These are phyloP conservation scores for Stomorhina lunata DNA, from an alignment of 2,888 invertebrate genomes.

Conservation along the genomic window DNA sequence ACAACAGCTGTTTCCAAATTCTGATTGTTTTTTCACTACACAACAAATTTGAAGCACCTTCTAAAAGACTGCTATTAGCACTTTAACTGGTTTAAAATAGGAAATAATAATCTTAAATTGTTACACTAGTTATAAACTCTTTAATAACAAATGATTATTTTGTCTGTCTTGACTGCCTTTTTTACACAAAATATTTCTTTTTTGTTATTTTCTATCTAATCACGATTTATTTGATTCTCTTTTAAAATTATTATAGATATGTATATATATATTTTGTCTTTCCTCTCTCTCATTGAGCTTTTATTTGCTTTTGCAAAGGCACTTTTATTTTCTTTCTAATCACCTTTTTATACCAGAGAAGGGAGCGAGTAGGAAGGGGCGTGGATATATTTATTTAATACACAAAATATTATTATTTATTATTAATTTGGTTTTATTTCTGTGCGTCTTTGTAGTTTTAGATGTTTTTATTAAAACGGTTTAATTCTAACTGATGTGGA, in stretches of 20 bases:
- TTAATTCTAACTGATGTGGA: neutral
- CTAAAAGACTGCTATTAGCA: neutral
- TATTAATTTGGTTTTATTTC: neutral
- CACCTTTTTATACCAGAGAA: neutral
- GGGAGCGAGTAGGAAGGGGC: neutral
- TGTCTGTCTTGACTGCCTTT: neutral
- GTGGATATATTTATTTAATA: neutral
- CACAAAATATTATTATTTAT: neutral
- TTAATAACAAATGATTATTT: neutral
- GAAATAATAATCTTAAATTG: neutral
- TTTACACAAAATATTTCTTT: neutral
- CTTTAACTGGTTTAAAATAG: neutral
- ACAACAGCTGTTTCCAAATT: conserved; percentile 24
- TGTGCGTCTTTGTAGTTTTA: neutral
- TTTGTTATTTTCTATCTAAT: conserved; percentile 3
- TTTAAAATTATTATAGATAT: neutral
- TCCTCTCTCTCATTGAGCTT: neutral
- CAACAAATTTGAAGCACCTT: neutral
- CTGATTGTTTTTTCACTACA: neutral
- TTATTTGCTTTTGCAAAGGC: neutral
- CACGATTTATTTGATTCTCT: neutral
- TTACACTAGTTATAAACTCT: neutral
- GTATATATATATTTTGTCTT: neutral
- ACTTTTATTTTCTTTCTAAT: neutral
- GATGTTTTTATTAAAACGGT: conserved; percentile 16